phyloP scores from a whole-genome alignment of 2,797 vertebrate genomes.

The Toxotes lorentzi region DNA sequence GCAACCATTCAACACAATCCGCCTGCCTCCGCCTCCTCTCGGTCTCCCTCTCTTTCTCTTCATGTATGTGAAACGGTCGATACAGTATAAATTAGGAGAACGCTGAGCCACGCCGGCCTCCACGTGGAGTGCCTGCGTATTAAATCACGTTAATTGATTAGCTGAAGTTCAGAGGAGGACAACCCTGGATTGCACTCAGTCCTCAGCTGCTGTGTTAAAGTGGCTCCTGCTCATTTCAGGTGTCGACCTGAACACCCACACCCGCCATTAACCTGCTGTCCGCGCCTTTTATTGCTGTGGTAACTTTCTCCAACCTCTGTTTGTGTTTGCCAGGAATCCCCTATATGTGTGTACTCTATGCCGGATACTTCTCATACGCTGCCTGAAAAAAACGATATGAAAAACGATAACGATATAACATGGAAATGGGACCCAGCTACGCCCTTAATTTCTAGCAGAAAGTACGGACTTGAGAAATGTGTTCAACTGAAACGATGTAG shows the following conservation, averaged over 20 bases:
- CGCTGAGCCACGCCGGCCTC: constrained; percentile 47
- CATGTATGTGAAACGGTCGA: constrained; percentile 57
- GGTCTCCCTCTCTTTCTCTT: neutral
- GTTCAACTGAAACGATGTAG: neutral
- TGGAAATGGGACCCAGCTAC: neutral
- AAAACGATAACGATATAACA: too few species aligned
- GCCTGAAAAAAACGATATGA: neutral
- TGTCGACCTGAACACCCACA: constrained; percentile 59
- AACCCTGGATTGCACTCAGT: constrained; percentile 39
- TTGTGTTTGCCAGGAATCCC: neutral
- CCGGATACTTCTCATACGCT: neutral
- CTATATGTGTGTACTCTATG: neutral
- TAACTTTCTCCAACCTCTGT: constrained; percentile 11
- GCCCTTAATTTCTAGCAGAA: neutral
- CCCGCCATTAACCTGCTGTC: constrained; percentile 45
- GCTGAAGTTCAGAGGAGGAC: constrained; percentile 72
- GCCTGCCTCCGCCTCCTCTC: constrained; percentile 1
- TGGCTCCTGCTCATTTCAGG: constrained; percentile 49
- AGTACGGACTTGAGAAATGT: neutral
- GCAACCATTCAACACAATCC: constrained; percentile 45
- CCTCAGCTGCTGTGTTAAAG: constrained; percentile 44
- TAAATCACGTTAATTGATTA: constrained; percentile 79
- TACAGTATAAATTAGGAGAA: constrained; percentile 73
- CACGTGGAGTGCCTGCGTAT: constrained; percentile 56
- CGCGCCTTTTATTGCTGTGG: neutral